These are phyloP conservation scores for Stenichneumon culpator DNA, from an alignment of 2,888 invertebrate species.

Conservation along the genomic window DNA sequence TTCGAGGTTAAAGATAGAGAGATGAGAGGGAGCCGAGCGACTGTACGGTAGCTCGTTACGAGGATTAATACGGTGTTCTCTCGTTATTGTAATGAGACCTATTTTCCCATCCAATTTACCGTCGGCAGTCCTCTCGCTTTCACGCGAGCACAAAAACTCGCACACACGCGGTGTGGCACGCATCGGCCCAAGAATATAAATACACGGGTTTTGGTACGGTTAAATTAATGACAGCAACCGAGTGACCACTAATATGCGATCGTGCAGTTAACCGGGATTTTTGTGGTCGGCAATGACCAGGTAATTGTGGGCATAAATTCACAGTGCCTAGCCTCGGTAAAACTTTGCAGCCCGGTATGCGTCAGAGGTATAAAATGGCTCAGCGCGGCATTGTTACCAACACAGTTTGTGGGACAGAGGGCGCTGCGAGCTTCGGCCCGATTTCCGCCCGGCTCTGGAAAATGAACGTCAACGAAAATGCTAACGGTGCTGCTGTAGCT, in stretches of 20 bases:
- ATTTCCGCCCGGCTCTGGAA: conserved; percentile 28
- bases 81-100: conserved; percentile 63
- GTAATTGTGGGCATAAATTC: conserved; percentile 79
- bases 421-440: conserved; percentile 1
- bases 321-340: conserved; percentile 51
- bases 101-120: conserved; percentile 54
- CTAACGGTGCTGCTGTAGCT: conserved; percentile 46
- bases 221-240: conserved; percentile 76
- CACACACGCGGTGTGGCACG: conserved; percentile 10
- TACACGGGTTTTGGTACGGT: background rate
- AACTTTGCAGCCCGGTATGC: conserved; percentile 36
- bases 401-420: conserved; percentile 15
- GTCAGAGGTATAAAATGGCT: conserved; percentile 16
- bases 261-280: conserved; percentile 75
- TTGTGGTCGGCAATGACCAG: conserved; percentile 72
- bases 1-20: conserved; percentile 2
- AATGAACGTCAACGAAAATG: conserved; percentile 60
- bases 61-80: conserved; percentile 50
- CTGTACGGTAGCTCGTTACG: conserved; percentile 54
- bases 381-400: conserved; percentile 30
- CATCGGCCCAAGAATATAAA: background rate
- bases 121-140: conserved; percentile 7
- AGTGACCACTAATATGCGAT: conserved; percentile 77
- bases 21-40: background rate
- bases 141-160: background rate